These are phyloP conservation scores for Eupithecia inturbata DNA, from an alignment of 2,888 invertebrate species.

Conservation along the genomic window DNA sequence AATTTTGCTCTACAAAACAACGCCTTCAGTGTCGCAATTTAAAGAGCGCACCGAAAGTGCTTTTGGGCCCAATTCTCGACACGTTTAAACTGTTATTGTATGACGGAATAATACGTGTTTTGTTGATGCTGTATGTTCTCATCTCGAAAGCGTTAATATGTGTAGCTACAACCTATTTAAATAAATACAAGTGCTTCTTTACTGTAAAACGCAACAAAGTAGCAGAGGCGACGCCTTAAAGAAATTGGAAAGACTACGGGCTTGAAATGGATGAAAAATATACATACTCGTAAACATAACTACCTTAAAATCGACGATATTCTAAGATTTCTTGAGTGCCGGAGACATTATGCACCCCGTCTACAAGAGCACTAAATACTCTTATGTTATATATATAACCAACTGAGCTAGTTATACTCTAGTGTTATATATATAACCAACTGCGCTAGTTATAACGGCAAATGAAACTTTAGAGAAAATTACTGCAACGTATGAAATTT, in stretches of 20 bases:
- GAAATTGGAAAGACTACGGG: background rate
- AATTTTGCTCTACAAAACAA: background rate
- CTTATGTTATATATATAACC: slow-evolving; percentile 1
- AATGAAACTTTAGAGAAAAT: slow-evolving; percentile 11
- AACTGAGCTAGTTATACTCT: slow-evolving; percentile 3
- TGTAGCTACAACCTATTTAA: background rate
- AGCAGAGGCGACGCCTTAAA: background rate
- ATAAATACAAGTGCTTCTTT: background rate
- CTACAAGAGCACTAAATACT: background rate
- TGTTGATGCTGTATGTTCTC: too few relatives aligned
- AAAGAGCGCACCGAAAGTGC: background rate
- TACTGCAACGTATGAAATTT: slow-evolving; percentile 16
- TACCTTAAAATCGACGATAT: background rate
- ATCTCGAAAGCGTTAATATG: background rate
- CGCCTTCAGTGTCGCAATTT: background rate
- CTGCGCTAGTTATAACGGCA: slow-evolving; percentile 3
- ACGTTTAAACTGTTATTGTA: too few relatives aligned
- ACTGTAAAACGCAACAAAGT: background rate
- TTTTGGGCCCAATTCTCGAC: too few relatives aligned
- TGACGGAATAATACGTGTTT: too few relatives aligned
- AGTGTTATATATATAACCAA: slow-evolving; percentile 7
- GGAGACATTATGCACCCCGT: background rate
- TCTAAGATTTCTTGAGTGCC: background rate
- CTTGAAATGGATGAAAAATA: background rate
- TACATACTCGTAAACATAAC: background rate